Conservation (phyloP, 2,888 invertebrate genomes). For the Melangyna quadrimaculata region DNA sequence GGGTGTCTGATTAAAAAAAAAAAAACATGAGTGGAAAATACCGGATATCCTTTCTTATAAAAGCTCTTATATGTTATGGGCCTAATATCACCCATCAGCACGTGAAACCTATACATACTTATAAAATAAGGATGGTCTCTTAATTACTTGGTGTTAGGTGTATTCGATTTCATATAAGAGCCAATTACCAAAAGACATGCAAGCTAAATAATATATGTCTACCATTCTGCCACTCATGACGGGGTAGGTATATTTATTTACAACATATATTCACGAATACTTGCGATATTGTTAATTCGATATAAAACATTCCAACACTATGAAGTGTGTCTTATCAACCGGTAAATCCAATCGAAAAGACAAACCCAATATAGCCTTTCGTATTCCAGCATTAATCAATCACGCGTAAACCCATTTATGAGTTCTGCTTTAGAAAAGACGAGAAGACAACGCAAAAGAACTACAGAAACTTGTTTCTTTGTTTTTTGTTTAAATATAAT, state of each 20-base stretch:
- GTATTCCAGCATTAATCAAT: conserved; percentile 2
- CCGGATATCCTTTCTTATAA: not conserved
- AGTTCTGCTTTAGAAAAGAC: not conserved
- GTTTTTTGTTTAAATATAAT: not conserved
- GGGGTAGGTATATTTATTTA: not conserved
- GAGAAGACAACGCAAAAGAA: not conserved
- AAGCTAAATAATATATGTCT: not conserved
- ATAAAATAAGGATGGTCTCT: not conserved
- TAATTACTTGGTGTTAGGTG: conserved; percentile 3
- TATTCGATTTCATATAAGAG: not conserved
- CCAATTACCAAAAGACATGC: not conserved
- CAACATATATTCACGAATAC: conserved; percentile 15
- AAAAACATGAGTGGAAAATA: no score
- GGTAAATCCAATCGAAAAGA: conserved; percentile 3
- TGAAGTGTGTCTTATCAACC: conserved; percentile 5
- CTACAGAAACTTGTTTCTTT: conserved; percentile 9
- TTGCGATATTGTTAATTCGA: not conserved
- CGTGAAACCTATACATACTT: not conserved
- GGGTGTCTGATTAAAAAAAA: no score
- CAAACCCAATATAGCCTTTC: not conserved
- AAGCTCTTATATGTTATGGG: not conserved
- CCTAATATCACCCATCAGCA: not conserved
- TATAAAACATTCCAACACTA: not conserved
- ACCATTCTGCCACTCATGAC: no score
- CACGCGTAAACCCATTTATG: conserved; percentile 14